Base-by-base conservation (phyloP, 2,888 invertebrate genomes). In the Aleiodes testaceus region DNA sequence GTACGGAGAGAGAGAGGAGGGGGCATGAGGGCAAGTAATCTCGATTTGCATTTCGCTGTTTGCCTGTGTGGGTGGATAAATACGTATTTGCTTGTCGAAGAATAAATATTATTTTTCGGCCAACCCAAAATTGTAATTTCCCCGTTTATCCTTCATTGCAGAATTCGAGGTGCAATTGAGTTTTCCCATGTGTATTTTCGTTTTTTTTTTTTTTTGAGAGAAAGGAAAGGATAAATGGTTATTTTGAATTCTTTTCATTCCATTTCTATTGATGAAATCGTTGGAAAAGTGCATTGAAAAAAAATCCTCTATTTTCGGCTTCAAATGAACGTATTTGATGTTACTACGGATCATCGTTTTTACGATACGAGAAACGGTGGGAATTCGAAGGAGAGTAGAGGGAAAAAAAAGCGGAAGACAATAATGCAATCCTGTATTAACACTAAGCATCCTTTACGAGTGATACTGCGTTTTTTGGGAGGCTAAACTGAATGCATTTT, bases 11-110 rank as follows among this genome's bases (percentile, higher is more conserved):
- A 50, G 66, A 22, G 66, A 73, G 63, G 72, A 64, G 67, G 65
- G 67, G 67, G 78, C 78, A 73, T 74, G 77, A 79, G 77, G 81
- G 79, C 79, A 82, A 82, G 82, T 87, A 86, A 87, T 87, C 87
- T 87, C 81, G 79, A 87, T 87, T 87, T 87, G 86, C 87, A 87
- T 87, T 86, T 83, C 79, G 82, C 82, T 84, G 81, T 82, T 82
- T 81, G 79, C 78, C 73, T 79, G 76, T 66, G 69, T 47, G 45
- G 66, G 52, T 70, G 49, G 68, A 36, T 50, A 66, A 22, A 69
- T 30, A 66, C 70, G 66, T 65, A 53, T 61, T 71, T 55, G 66
- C 65, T 65, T 44, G 75, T 70, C 69, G 80, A 79, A 83, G 82
- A 82, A 84, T 82, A 85, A 85, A 85, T 81, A 83, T 80, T 79